Conservation (phyloP, 2,113 vertebrate genomes). For the Heterotilapia buettikoferi region DNA sequence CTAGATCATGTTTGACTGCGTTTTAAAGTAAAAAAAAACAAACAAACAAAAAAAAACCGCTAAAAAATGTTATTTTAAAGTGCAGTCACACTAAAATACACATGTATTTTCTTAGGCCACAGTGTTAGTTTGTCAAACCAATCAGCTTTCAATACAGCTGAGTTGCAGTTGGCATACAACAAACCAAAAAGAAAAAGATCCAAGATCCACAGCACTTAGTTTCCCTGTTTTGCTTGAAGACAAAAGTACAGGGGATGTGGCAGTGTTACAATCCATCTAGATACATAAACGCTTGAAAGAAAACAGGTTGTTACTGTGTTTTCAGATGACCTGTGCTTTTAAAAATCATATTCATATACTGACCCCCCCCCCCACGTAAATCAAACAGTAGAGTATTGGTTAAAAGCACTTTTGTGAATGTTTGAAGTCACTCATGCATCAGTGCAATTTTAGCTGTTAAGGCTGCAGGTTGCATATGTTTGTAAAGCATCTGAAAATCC, state of each 20-base stretch:
- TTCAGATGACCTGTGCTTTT: not conserved
- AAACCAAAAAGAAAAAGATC: not conserved
- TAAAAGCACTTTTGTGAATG: not conserved
- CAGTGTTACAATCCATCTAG: not conserved
- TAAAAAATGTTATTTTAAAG: not conserved
- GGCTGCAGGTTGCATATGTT: not conserved
- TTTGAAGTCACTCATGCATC: constrained; percentile 3
- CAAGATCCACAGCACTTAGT: not conserved
- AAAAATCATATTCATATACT: not conserved
- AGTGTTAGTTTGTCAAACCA: not conserved
- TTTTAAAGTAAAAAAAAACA: rapidly evolving
- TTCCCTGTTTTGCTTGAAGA: not conserved
- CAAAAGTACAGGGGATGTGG: not conserved
- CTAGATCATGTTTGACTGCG: not conserved
- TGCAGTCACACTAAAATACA: not conserved
- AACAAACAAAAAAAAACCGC: rapidly evolving
- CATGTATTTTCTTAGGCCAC: not conserved
- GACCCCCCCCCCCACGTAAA: not conserved
- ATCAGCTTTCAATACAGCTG: not conserved
- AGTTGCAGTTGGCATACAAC: not conserved
- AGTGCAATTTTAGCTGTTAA: constrained; percentile 8
- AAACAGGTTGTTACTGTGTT: not conserved
- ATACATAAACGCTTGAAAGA: not conserved
- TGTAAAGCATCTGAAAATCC: not conserved
- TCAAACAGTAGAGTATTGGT: not conserved